A percentile compares a stretch with the other conserved stretches of the same genome.
Conservation (phyloP, 2,113 vertebrate genomes). For the Petromus typicus region DNA sequence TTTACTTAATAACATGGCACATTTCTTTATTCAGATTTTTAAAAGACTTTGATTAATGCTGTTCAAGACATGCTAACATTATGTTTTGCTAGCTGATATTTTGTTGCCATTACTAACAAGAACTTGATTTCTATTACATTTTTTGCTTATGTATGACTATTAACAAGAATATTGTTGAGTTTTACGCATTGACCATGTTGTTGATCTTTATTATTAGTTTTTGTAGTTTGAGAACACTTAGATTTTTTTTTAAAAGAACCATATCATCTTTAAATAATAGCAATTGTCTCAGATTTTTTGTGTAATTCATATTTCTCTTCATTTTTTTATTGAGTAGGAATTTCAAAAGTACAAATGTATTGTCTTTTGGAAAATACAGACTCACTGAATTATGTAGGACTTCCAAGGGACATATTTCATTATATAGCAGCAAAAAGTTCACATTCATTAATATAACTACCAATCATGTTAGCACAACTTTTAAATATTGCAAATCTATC, state of each 20-base stretch:
- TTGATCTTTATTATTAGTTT: neutral
- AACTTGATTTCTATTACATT: neutral
- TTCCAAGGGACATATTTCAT: slow-evolving; percentile 9
- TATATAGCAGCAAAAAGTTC: neutral
- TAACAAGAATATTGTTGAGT: neutral
- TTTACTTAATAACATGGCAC: neutral
- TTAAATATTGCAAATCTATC: neutral
- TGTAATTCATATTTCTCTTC: neutral
- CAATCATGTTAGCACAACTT: neutral
- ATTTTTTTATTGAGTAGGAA: neutral
- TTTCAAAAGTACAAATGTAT: neutral
- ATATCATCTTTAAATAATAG: neutral
- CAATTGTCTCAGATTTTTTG: neutral
- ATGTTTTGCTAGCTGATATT: neutral
- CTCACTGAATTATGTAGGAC: neutral
- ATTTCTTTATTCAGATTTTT: neutral
- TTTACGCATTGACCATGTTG: neutral
- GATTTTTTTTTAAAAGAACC: neutral
- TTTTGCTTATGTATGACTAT: neutral
- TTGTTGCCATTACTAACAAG: neutral
- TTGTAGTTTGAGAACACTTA: neutral
- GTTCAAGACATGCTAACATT: neutral
- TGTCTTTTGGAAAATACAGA: neutral
- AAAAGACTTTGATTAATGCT: neutral
- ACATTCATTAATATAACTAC: slow-evolving; percentile 25